Evolutionary conservation across 2,888 invertebrate genomes (phyloP), one percentile per base, ranked within the genome.

Genomic region (Furcula furcula): DNA sequence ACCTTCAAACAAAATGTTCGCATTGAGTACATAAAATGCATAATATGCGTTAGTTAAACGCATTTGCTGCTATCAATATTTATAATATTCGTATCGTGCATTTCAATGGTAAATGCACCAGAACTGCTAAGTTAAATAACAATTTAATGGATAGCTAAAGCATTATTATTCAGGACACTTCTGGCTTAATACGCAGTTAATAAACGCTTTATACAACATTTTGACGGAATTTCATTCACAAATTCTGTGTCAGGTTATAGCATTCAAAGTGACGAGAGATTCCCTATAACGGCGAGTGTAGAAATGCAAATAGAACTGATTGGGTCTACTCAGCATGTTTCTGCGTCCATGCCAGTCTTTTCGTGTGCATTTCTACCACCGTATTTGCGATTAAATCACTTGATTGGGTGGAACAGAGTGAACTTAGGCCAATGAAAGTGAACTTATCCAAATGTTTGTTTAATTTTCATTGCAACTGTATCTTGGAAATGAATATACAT

Each of bases 281-380:
- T 65, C 61, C 44, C 64, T 55, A 57, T 70, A 70, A 71, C 73
- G 61, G 63, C 43, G 60, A 71, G 68, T 65, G 64, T 71, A 66
- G 66, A 68, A 75, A 74, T 75, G 68, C 65, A 78, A 77, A 79
- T 74, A 74, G 59, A 65, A 63, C 67, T 76, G 75, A 77, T 79
- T 78, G 72, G 68, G 61, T 65, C 49, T 41, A 50, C 56, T 65
- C 62, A 65, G 55, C 44, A 41, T 38, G 30, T 34, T 40, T 37
- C 26, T 28, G 37, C 36, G 50, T 47, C 41, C 36, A 40, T 47
- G 55, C 46, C 55, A 50, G 52, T 56, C 48, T 50, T 60, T 49
- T 46, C 34, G 31, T 31, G 12, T 25, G 30, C 31, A 44, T 46
- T 49, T 47, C 45, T 34, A 30, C 28, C 40, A 41, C 43, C 40